Base-by-base conservation (phyloP, 2,888 invertebrate species). In the Helobdella robusta region DNA sequence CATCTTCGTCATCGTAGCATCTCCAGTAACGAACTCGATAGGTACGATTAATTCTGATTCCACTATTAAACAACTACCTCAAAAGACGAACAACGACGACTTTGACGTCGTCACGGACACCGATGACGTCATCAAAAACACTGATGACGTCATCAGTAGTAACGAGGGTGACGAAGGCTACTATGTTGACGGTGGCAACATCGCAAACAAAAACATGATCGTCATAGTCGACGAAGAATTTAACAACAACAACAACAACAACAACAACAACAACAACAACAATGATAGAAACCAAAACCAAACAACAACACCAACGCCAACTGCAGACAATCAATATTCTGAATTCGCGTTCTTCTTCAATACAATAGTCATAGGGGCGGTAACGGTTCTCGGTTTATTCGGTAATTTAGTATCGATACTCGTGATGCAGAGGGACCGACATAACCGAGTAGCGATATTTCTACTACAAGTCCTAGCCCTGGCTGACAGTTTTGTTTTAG, bases 341-440 rank as follows among this genome's bases (percentile, higher is more conserved):
- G n/a, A n/a, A n/a, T 65, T 67, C 50, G 50, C 30, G 23, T 64
- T 67, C 58, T 35, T 52, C 56, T 32, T 67, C 60, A 67, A 67
- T 59, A 61, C 59, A 11, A 52, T 67, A 35, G 32, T 68, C 46
- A 59, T 67, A 11, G 65, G 68, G n/a, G 8, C 46, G 11, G 32
- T 70, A 25, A 68, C 68, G 64, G 44, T 68, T 40, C 59, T 70
- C 20, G 71, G 71, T 15, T 25, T 70, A 20, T 35, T 63, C 34
- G 71, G 71, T 18, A 71, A 71, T 65, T 61, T 65, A 11, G 28
- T 70, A 34, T 70, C 70, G 20, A 63, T 71, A 32, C 32, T 69
- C 1, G 66, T 71, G 18, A 64, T 71, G n/a, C 70, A 67, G 36
- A 65, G 44, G 20, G 69, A 68, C 61, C 35, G 62, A 15, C 25